phyloP scores from a whole-genome alignment of 2,888 invertebrate genomes.

The Lithodes maja region DNA sequence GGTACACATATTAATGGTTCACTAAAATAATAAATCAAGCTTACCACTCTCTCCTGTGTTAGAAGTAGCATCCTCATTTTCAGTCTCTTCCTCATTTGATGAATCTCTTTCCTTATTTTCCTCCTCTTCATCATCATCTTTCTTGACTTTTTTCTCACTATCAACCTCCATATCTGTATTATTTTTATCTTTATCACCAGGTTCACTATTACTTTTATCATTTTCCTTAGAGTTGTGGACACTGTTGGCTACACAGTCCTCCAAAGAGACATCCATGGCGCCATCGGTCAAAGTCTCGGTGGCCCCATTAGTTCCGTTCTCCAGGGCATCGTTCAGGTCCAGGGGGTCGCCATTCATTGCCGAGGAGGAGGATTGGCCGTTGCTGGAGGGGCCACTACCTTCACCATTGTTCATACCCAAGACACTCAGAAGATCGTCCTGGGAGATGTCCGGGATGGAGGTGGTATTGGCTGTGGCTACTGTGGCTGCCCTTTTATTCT shows the following conservation, averaged over 20 bases:
- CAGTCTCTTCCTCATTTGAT: constrained; percentile 1
- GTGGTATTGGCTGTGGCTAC: background rate
- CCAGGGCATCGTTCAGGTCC: background rate
- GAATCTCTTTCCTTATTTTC: constrained; percentile 8
- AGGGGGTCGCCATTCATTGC: background rate
- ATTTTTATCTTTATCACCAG: background rate
- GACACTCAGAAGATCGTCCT: constrained; percentile 46
- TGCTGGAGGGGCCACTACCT: background rate
- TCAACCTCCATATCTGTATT: background rate
- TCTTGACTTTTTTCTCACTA: constrained; percentile 7
- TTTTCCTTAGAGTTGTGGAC: no score
- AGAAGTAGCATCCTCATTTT: constrained; percentile 8
- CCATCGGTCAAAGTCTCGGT: background rate
- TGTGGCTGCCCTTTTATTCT: background rate
- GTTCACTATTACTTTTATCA: background rate
- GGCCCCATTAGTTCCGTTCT: background rate
- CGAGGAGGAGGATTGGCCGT: background rate
- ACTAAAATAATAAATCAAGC: background rate
- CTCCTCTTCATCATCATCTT: constrained; percentile 9
- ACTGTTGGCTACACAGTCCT: no score
- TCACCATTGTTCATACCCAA: constrained; percentile 25
- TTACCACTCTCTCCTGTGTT: constrained; percentile 21
- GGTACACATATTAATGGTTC: background rate
- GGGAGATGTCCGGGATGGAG: constrained; percentile 2
- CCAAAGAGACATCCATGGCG: no score